These are phyloP conservation scores for Nothobranchius kuhntae DNA, from an alignment of 2,113 vertebrate genomes.

Conservation along the genomic window DNA sequence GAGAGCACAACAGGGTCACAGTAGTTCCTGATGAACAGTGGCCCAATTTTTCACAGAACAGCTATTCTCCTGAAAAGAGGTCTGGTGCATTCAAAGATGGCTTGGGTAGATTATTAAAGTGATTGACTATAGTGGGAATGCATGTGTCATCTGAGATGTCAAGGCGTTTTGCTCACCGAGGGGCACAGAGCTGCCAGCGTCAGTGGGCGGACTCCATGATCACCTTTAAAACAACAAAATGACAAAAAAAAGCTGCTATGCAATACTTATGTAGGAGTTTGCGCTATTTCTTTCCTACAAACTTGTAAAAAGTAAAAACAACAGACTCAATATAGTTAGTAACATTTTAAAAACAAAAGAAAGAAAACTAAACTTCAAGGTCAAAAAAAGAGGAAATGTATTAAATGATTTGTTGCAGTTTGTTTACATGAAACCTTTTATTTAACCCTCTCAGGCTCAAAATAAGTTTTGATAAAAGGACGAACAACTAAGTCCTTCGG, in stretches of 20 bases:
- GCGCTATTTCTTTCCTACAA: too few relatives aligned
- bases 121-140: conserved; percentile 1
- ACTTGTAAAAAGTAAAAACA: too few relatives aligned
- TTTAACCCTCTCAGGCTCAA: too few relatives aligned
- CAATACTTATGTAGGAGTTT: too few relatives aligned
- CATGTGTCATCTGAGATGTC: neutral
- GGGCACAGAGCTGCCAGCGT: neutral
- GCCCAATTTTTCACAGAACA: conserved; percentile 27
- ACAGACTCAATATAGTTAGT: too few relatives aligned
- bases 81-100: conserved; percentile 23
- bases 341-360: too few relatives aligned
- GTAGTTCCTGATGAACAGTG: conserved; percentile 38
- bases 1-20: conserved; percentile 60
- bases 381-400: too few relatives aligned
- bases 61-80: conserved; percentile 14
- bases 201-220: neutral
- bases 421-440: too few relatives aligned
- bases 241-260: neutral
- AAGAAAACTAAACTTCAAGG: too few relatives aligned
- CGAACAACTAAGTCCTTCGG: too few relatives aligned
- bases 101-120: conserved; percentile 16
- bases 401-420: too few relatives aligned
- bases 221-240: neutral
- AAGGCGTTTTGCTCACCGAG: neutral
- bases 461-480: too few relatives aligned